phyloP scores from a whole-genome alignment of 2,888 invertebrate species.

The Tanytarsus gracilentus region DNA sequence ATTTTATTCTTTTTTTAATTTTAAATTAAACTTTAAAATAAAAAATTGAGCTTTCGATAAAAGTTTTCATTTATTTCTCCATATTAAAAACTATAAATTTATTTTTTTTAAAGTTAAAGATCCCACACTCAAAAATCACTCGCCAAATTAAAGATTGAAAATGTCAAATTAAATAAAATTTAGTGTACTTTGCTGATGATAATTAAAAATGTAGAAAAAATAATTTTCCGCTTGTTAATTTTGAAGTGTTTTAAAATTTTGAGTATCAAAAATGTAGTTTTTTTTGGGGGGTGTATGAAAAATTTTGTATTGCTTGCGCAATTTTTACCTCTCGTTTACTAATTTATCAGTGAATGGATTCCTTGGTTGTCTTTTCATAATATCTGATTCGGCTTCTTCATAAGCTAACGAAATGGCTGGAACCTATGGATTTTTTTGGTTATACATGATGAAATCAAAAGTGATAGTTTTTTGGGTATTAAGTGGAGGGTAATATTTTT shows the following conservation, averaged over 20 bases:
- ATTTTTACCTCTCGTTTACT: slow-evolving; percentile 95
- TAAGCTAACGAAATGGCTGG: slow-evolving; percentile 98
- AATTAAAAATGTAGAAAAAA: too few species aligned
- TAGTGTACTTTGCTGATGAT: too few species aligned
- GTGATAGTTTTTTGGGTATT: background rate
- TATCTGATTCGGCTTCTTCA: slow-evolving; percentile 97
- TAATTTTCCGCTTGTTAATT: slow-evolving; percentile 19
- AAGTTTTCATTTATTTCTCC: too few species aligned
- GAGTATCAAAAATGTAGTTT: background rate
- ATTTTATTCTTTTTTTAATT: too few species aligned
- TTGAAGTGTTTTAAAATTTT: slow-evolving; percentile 7
- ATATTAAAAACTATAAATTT: too few species aligned
- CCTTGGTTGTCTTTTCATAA: slow-evolving; percentile 97
- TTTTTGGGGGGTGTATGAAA: background rate
- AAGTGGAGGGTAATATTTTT: background rate
- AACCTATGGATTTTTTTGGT: slow-evolving; percentile 51
- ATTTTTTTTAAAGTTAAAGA: too few species aligned
- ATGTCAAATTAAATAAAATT: too few species aligned
- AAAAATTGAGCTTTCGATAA: too few species aligned
- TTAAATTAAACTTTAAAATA: too few species aligned
- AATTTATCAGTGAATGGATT: slow-evolving; percentile 96
- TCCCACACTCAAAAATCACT: too few species aligned
- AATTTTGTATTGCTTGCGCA: slow-evolving; percentile 19
- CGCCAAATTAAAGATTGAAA: too few species aligned
- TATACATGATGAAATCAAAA: background rate